Conservation (phyloP, 2,797 vertebrate genomes). For the Nannoperca obscura region DNA sequence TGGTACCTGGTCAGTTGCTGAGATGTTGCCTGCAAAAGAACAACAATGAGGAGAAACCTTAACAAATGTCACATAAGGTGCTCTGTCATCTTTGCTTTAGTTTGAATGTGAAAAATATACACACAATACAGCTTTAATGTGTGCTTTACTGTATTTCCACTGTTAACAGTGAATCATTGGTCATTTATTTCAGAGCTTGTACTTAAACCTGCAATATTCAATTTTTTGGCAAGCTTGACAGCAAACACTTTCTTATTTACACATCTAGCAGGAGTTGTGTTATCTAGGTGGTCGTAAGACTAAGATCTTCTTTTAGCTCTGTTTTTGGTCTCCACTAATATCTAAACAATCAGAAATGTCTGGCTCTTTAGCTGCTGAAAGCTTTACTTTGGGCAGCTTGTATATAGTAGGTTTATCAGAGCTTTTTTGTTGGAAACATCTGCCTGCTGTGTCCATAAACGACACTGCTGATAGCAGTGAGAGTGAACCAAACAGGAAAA, state of each 20-base stretch:
- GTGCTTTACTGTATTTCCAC: not conserved
- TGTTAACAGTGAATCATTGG: not conserved
- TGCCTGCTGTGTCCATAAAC: not conserved
- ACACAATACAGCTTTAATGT: not conserved
- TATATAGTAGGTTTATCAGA: not conserved
- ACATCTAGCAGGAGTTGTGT: not conserved
- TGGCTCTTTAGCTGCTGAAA: not conserved
- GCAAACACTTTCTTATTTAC: not conserved
- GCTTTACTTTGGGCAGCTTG: not conserved
- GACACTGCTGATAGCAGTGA: not conserved
- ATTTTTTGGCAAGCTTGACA: not conserved
- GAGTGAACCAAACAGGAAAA: not conserved
- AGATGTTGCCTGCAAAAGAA: not conserved
- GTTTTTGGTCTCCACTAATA: conserved; percentile 11
- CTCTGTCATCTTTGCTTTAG: not conserved
- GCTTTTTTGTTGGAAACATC: not conserved
- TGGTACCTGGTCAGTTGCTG: not conserved
- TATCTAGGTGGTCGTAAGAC: not conserved
- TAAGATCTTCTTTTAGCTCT: not conserved
- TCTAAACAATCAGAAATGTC: not conserved
- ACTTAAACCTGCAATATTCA: not conserved
- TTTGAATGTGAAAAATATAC: not conserved
- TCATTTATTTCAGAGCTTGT: not conserved
- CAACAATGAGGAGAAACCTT: not conserved
- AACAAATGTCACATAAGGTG: not conserved